Evolutionary conservation across 2,113 vertebrate genomes (phyloP), one percentile per base, ranked within the genome.

Genomic region (Caretta caretta): DNA sequence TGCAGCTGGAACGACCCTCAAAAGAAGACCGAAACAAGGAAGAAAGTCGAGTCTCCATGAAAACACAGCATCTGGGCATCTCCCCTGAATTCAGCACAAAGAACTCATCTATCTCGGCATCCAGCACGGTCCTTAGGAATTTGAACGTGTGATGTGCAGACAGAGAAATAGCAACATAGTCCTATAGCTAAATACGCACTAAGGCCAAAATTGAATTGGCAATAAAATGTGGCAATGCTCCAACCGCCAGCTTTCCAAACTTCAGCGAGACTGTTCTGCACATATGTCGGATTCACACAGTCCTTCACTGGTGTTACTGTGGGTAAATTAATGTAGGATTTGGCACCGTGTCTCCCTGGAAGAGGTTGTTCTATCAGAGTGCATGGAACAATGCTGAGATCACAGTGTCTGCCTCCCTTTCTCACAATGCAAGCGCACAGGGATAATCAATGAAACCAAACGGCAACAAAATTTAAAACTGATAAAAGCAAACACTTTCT

Each of bases 1-100:
- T 62, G 29, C 83, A 38, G 24, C 14, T 81, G 88, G 24, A 4
- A 46, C 0, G 0, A 31, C 6, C 17, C 24, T 48, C 56, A 31
- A 76, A 84, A 85, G 79, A 46, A 22, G 50, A 80, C 48, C 9
- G 31, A 20, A 51, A 51, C 49, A 20, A 51, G 8, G 29, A 80
- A 3, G 29, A 35, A 80, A 80, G 49, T 6, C 12, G 29, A 29
- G 59, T 31, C 9, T 31, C 78, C 31, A 51, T 35, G 48, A 80
- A 7, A 78, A 10, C 29, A n/a, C 6, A 80, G 17, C 75, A 80
- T 50, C 79, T 80, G 79, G 46, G 49, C 22, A 31, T 53, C 49
- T 13, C 35, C 49, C 10, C 17, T 24, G 50, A 62, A 62, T 62
- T 62, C 59, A 31, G 16, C 59, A 62, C 27, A 62, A 35, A 35